Evolutionary conservation across 1,140 invertebrate species (phyloP).

Genomic region (Zaprionus kolodkinae): DNA sequence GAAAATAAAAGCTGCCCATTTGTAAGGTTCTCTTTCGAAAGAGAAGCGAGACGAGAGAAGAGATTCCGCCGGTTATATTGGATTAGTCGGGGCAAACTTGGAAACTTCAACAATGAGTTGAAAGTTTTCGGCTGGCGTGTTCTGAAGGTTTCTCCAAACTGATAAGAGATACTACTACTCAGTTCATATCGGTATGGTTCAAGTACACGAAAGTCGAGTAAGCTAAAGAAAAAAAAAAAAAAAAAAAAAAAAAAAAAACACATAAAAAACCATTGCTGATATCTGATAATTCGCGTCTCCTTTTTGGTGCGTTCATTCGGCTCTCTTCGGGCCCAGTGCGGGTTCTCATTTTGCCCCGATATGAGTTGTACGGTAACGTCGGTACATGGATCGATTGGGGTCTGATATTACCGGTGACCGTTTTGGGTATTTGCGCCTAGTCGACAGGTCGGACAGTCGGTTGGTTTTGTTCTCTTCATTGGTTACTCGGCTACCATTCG

Average conservation of each 20-base stretch:
- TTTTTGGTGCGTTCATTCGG: not conserved
- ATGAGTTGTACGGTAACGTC: not conserved
- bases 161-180: constrained; percentile 4
- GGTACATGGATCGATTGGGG: constrained; percentile 27
- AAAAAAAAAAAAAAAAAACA: not conserved
- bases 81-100: constrained; percentile 11
- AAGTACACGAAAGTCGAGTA: not conserved
- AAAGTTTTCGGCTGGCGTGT: constrained; percentile 1
- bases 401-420: constrained; percentile 22
- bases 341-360: not conserved
- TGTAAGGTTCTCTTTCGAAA: not conserved
- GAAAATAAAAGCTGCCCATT: not conserved
- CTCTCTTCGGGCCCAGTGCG: constrained; percentile 8
- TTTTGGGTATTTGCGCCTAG: not conserved
- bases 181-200: not conserved
- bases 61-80: not conserved
- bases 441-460: not conserved
- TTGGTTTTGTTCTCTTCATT: constrained; percentile 1
- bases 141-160: not conserved
- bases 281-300: constrained; percentile 1
- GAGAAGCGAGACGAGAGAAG: not conserved
- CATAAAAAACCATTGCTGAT: not conserved
- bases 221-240: not conserved
- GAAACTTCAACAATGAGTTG: constrained; percentile 8
- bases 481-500: not conserved